phyloP scores from a whole-genome alignment of 2,797 vertebrate genomes.

The Distichodus sexfasciatus region DNA sequence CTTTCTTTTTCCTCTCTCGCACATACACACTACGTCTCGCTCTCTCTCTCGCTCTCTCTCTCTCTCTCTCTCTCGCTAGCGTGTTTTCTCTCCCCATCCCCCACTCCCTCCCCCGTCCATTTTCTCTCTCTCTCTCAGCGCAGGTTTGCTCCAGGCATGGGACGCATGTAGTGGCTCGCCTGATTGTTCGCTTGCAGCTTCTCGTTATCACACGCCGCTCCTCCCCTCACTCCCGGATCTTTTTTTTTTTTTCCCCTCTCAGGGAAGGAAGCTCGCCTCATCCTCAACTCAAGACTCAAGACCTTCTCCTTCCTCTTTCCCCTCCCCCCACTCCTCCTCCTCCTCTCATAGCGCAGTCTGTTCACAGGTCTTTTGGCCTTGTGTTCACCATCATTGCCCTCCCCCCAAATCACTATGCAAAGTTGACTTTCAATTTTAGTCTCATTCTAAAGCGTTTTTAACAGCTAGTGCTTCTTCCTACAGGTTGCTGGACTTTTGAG shows the following conservation, averaged over 20 bases:
- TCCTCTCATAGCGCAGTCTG: conserved; percentile 40
- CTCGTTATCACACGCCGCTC: conserved; percentile 49
- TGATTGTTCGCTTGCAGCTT: conserved; percentile 73
- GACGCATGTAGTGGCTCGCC: conserved; percentile 86
- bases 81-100: conserved; percentile 36
- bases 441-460: conserved; percentile 37
- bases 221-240: not conserved
- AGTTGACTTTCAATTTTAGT: not conserved
- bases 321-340: conserved; percentile 4
- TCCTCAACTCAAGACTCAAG: conserved; percentile 34
- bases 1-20: not conserved
- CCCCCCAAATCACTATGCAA: conserved; percentile 15
- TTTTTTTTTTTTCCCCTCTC: conserved; percentile 44
- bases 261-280: conserved; percentile 61
- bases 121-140: conserved; percentile 73
- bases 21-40: not conserved
- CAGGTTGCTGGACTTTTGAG: conserved; percentile 41
- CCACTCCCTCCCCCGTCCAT: conserved; percentile 33
- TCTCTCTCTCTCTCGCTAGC: conserved; percentile 64
- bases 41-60: conserved; percentile 48
- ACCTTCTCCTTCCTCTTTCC: conserved; percentile 8
- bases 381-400: conserved; percentile 19
- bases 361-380: conserved; percentile 70
- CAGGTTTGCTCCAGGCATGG: conserved; percentile 95
- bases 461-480: conserved; percentile 41